Conservation (phyloP, 1,140 invertebrate species). For the Gonioctena quinquepunctata region DNA sequence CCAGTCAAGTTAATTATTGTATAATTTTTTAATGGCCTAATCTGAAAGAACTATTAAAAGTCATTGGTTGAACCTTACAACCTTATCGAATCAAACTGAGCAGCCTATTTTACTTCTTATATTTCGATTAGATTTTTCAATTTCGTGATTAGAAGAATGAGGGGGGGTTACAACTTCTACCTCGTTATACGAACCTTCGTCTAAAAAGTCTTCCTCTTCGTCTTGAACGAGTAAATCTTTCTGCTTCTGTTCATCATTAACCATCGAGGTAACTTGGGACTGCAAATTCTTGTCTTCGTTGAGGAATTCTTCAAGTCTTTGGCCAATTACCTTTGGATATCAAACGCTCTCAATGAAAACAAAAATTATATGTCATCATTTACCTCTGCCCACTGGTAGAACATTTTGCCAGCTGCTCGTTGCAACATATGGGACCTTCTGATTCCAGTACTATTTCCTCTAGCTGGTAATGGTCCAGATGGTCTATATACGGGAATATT, state of each 20-base stretch:
- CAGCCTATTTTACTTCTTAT: too few species aligned
- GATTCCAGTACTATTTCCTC: slow-evolving; percentile 60
- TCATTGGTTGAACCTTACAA: too few species aligned
- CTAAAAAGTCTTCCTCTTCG: slow-evolving; percentile 97
- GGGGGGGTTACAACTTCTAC: too few species aligned
- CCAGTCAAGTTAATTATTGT: neutral
- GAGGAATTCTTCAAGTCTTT: slow-evolving; percentile 83
- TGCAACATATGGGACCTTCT: slow-evolving; percentile 82
- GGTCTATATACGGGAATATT: slow-evolving; percentile 79
- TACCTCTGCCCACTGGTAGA: slow-evolving; percentile 97
- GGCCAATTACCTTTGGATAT: slow-evolving; percentile 67
- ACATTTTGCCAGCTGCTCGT: slow-evolving; percentile 90
- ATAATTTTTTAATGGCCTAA: too few species aligned
- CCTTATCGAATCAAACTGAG: too few species aligned
- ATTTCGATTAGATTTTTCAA: too few species aligned
- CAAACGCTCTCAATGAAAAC: neutral
- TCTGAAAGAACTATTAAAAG: too few species aligned
- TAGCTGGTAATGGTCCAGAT: slow-evolving; percentile 65
- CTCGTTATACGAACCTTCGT: slow-evolving; percentile 75
- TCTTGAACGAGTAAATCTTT: slow-evolving; percentile 86
- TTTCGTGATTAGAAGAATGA: too few species aligned
- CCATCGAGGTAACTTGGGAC: slow-evolving; percentile 69
- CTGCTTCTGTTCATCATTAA: slow-evolving; percentile 77
- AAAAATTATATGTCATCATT: slow-evolving; percentile 14
- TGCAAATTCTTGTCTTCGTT: slow-evolving; percentile 74